Conservation (phyloP, 1,140 invertebrate genomes). For the Lutraria rhynchaena region DNA sequence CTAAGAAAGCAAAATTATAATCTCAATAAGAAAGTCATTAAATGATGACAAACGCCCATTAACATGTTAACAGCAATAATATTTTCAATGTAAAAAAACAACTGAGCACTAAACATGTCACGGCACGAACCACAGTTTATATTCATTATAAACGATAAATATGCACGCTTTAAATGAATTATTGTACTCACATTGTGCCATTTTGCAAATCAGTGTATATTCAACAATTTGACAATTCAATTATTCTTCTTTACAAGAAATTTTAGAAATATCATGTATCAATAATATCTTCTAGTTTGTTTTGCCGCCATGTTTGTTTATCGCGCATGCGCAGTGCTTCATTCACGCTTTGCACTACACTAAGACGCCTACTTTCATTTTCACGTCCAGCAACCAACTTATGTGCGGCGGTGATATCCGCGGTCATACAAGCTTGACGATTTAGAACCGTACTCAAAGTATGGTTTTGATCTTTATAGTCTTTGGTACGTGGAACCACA, state of each 20-base stretch:
- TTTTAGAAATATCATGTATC: neutral
- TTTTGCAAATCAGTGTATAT: neutral
- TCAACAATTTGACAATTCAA: neutral
- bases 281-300: constrained; percentile 19
- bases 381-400: no score
- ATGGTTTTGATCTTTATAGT: no score
- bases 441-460: no score
- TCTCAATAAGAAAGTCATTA: neutral
- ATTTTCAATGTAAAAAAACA: neutral
- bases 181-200: constrained; percentile 28
- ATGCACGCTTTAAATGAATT: neutral
- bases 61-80: neutral
- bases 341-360: constrained; percentile 1
- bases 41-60: neutral
- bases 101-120: constrained; percentile 11
- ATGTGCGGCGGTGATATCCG: no score
- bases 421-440: no score
- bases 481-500: no score
- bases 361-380: no score
- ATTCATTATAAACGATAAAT: neutral
- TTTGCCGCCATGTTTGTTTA: constrained; percentile 61
- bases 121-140: neutral
- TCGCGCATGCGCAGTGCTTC: constrained; percentile 8
- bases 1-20: neutral
- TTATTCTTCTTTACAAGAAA: neutral